Conservation (phyloP, 2,888 invertebrate genomes). For the Thymelicus acteon region DNA sequence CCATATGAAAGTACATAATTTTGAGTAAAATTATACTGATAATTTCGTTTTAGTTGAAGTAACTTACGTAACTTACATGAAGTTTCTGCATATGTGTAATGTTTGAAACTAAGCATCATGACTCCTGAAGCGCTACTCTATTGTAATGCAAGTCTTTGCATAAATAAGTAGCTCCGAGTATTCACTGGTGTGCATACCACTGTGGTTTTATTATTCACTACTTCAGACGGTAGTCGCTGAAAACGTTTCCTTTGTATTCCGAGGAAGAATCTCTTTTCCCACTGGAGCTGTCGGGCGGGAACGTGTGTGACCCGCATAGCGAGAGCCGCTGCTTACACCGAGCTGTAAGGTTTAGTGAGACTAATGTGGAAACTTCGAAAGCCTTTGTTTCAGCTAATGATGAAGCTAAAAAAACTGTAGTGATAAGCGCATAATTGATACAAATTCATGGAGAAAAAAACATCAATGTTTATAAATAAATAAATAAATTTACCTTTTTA, state of each 20-base stretch:
- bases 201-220: constrained; percentile 10
- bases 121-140: neutral
- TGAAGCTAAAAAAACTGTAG: too few species aligned
- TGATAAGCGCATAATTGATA: too few species aligned
- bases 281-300: constrained; percentile 3
- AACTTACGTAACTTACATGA: too few species aligned
- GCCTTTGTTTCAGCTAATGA: too few species aligned
- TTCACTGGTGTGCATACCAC: neutral
- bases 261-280: constrained; percentile 13
- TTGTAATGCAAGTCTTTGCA: neutral
- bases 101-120: neutral
- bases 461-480: too few species aligned
- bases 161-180: neutral
- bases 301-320: neutral
- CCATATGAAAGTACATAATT: too few species aligned
- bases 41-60: too few species aligned
- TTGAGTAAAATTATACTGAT: too few species aligned
- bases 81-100: too few species aligned
- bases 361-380: too few species aligned
- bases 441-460: too few species aligned
- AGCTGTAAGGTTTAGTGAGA: neutral
- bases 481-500: too few species aligned
- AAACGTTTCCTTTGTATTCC: constrained; percentile 8
- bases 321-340: neutral
- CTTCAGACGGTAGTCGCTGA: neutral